Percentiles rank a stretch among this genome's conserved stretches.
These are phyloP conservation scores for Oreocharis arfaki DNA, from an alignment of 2,113 vertebrate genomes.

Conservation along the genomic window DNA sequence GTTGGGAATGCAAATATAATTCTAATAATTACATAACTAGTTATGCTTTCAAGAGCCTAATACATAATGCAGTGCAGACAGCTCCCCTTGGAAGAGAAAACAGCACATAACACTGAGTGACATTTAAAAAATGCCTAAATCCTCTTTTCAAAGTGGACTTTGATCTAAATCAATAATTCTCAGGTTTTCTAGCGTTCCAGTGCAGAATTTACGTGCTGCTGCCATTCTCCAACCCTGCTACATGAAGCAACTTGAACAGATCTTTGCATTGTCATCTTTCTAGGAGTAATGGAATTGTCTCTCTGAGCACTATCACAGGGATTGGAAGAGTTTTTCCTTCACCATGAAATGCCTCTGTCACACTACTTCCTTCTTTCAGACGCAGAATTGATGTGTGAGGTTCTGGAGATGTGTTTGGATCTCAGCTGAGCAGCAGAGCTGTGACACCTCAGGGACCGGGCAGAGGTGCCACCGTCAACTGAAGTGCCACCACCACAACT, in stretches of 20 bases:
- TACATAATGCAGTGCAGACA: not conserved
- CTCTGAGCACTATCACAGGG: not conserved
- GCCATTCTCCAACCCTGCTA: not conserved
- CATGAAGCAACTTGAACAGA: not conserved
- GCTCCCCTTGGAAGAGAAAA: not conserved
- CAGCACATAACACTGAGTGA: not conserved
- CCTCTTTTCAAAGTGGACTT: not conserved
- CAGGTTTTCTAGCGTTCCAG: not conserved
- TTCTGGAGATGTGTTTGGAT: not conserved
- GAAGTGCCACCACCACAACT: not conserved
- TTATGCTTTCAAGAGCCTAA: not conserved
- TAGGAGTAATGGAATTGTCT: not conserved
- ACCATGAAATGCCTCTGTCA: not conserved
- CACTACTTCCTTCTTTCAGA: not conserved
- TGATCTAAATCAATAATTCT: not conserved
- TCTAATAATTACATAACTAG: conserved; percentile 39
- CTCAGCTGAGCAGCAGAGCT: not conserved
- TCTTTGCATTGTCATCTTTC: not conserved
- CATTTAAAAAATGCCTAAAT: not conserved
- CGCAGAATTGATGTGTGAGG: not conserved
- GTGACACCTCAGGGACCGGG: not conserved
- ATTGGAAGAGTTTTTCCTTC: not conserved
- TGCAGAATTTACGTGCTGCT: not conserved
- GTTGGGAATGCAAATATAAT: conserved; percentile 30
- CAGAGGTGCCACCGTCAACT: not conserved